phyloP scores from a whole-genome alignment of 2,888 invertebrate genomes.

The Tipula unca region DNA sequence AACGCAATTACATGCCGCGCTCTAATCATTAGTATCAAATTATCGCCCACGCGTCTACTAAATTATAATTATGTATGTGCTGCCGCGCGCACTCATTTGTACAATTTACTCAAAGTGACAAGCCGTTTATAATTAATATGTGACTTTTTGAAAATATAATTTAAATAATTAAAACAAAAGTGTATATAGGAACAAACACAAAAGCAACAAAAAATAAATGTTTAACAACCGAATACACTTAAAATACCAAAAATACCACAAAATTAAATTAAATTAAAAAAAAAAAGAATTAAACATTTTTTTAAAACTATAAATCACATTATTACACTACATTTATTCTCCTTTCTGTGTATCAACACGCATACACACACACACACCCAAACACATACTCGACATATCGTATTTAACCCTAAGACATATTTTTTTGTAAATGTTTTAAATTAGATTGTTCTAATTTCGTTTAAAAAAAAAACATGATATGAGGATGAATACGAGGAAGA shows the following conservation, averaged over 20 bases:
- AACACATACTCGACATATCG: not conserved
- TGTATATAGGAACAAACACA: not conserved
- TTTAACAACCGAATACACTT: conserved; percentile 8
- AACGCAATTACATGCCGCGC: not conserved
- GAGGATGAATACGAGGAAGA: not conserved
- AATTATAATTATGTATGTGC: not conserved
- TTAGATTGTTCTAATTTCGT: conserved; percentile 14
- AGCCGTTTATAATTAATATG: not conserved
- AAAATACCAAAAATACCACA: conserved; percentile 8
- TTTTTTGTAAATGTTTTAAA: not conserved
- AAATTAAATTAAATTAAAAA: not conserved
- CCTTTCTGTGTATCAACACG: not conserved
- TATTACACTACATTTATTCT: not conserved
- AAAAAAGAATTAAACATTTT: not conserved
- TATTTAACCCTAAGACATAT: not conserved
- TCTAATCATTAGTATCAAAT: not conserved
- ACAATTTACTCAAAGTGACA: not conserved
- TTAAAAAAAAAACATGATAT: not conserved
- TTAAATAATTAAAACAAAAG: not conserved
- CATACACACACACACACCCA: not conserved
- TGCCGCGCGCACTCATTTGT: not conserved
- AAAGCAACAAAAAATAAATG: not conserved
- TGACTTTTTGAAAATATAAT: not conserved
- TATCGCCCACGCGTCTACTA: not conserved
- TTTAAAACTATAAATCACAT: not conserved